Evolutionary conservation across 2,113 vertebrate species (phyloP), one percentile per base, ranked within the genome.

Genomic region (Apus apus): DNA sequence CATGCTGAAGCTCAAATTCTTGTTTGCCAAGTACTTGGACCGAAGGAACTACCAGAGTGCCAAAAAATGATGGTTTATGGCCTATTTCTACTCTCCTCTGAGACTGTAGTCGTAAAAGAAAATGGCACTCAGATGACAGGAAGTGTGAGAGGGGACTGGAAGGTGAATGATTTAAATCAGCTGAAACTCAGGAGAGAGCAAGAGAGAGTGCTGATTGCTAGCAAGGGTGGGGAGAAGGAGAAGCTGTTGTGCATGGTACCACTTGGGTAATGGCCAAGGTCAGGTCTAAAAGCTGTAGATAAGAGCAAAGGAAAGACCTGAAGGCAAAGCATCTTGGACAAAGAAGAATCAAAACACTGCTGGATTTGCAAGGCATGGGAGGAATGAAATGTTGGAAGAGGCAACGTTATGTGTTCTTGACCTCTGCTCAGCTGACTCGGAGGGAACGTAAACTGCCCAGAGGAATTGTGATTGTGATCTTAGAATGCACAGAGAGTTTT

Each of bases 391-490:
- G 43, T 51, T 80, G 90, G 64, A 95, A 90, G 50, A 95, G n/a
- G 45, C 73, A 74, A 46, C 7, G 27, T 12, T 72, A 62, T 80
- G 92, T 62, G 64, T 83, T 71, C 81, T 81, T 97, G 91, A 91
- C 82, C 89, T 90, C 87, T 84, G 45, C 76, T 91, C 76, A 93
- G 65, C 85, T 95, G 85, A 94, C 93, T 95, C 23, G 1, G 38
- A 90, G 93, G 96, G 91, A 97, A 93, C 1, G 6, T 78, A 56
- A 90, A 95, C 91, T 2, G 0, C 85, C 67, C 87, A 38, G 79
- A 95, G 79, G 91, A 88, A 72, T 36, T 8, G 1, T 58, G 82
- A 90, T 90, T 90, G 68, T 45, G 86, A 93, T 97, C 91, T 96
- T 88, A 80, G 72, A 95, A 86, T 0, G 11, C 45, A 86, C 2